These are phyloP conservation scores for Helostoma temminkii DNA, from an alignment of 2,797 vertebrate genomes.

Conservation along the genomic window DNA sequence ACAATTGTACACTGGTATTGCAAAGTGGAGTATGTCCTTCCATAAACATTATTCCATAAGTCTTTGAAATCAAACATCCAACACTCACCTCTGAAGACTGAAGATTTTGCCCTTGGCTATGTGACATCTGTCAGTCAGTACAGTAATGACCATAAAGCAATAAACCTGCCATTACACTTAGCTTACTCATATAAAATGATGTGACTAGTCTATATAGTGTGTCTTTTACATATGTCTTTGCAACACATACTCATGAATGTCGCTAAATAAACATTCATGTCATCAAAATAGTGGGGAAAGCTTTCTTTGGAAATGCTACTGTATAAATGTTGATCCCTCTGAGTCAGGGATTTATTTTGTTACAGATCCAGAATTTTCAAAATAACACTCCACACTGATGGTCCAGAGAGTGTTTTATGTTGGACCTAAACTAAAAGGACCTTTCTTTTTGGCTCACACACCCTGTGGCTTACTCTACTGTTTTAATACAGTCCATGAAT, in stretches of 20 bases:
- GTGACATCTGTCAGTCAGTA: neutral
- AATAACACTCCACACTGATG: conserved; percentile 21
- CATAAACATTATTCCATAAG: too few species aligned
- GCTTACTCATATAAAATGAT: too few species aligned
- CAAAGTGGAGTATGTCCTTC: too few species aligned
- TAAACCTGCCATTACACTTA: neutral
- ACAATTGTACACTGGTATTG: too few species aligned
- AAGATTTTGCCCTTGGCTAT: too few species aligned
- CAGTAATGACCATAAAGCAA: neutral
- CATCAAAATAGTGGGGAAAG: neutral
- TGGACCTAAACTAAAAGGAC: conserved; percentile 48
- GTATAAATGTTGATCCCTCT: too few species aligned
- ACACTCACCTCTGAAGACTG: too few species aligned
- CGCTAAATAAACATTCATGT: neutral
- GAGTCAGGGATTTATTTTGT: conserved; percentile 3
- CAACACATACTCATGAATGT: conserved; percentile 3
- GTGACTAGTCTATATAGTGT: too few species aligned
- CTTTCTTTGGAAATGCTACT: neutral
- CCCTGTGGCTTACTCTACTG: conserved; percentile 40
- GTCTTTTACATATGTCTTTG: too few species aligned
- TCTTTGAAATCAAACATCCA: too few species aligned
- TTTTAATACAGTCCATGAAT: conserved; percentile 60
- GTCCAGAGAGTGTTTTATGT: conserved; percentile 40
- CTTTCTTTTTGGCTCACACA: conserved; percentile 41
- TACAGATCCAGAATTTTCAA: conserved; percentile 27